Base-by-base conservation (phyloP, 2,888 invertebrate species). In the Penaeus monodon region DNA sequence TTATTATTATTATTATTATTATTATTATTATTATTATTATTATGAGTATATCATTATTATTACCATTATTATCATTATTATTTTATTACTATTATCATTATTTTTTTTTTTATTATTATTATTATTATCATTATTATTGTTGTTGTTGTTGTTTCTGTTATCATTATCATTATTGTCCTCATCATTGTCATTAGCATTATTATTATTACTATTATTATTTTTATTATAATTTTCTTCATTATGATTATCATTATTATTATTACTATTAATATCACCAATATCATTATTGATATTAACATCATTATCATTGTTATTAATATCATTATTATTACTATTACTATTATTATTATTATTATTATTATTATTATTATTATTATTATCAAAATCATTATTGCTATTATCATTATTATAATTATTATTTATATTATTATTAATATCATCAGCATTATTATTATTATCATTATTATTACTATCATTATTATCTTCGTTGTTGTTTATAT, bases 141-240 rank as follows among this genome's bases (percentile, higher is more conserved):
- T 70, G 6, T 17, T 70, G 22, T 29, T 29, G 22, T 29, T 70
- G 22, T 20, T 29, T 0, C 10, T 33, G 33, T 73, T 29, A 73
- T 27, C 7, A 73, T 73, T 73, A 73, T 27, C n/a, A 73, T 73
- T 73, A 73, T 73, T 33, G 10, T 73, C n/a, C 33, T 73, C 33
- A 33, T 29, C 33, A 73, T 73, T 27, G 2, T 4, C 7, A 73
- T 29, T 33, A 73, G 7, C 10, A 73, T 33, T 33, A 73, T 4
- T 29, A 29, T 73, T 29, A 73, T 73, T 10, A 73, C 33, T 7
- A 73, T 33, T 10, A 73, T 29, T 10, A 29, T 73, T 10, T 4
- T 73, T 12, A 33, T 73, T 27, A 73, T 73, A 10, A 4, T 27
- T 10, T n/a, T 6, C 7, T 20, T 73, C 7, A 73, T 73, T n/a